Conservation (phyloP, 2,113 vertebrate species). For the Zapus hudsonius region DNA sequence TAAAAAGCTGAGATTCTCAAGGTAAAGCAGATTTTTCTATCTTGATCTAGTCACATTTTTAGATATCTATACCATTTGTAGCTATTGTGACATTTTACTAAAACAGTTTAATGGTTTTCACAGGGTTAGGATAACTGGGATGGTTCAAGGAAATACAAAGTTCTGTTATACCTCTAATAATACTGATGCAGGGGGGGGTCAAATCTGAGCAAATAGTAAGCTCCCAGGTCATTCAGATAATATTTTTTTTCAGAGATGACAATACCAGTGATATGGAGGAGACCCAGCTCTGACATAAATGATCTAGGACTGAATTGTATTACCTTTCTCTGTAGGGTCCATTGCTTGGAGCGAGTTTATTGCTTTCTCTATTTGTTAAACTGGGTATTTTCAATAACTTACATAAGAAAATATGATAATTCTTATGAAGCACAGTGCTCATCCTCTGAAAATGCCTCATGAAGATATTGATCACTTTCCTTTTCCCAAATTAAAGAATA, state of each 20-base stretch:
- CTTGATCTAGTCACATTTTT: not conserved
- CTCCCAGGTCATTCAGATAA: not conserved
- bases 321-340: accelerated
- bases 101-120: not conserved
- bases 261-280: not conserved
- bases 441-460: not conserved
- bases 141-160: not conserved
- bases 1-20: not conserved
- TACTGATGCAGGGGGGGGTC: not conserved
- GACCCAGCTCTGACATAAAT: not conserved
- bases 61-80: not conserved
- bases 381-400: not conserved
- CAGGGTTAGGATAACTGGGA: not conserved
- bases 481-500: not conserved
- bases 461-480: not conserved
- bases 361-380: not conserved
- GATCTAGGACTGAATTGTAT: not conserved
- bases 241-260: not conserved
- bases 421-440: not conserved
- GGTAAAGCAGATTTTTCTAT: not conserved
- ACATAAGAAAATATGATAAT: not conserved
- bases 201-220: not conserved
- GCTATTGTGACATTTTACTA: not conserved
- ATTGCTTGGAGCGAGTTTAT: not conserved
- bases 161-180: not conserved